Conservation (phyloP, 2,113 vertebrate species). For the Mobula hypostoma region DNA sequence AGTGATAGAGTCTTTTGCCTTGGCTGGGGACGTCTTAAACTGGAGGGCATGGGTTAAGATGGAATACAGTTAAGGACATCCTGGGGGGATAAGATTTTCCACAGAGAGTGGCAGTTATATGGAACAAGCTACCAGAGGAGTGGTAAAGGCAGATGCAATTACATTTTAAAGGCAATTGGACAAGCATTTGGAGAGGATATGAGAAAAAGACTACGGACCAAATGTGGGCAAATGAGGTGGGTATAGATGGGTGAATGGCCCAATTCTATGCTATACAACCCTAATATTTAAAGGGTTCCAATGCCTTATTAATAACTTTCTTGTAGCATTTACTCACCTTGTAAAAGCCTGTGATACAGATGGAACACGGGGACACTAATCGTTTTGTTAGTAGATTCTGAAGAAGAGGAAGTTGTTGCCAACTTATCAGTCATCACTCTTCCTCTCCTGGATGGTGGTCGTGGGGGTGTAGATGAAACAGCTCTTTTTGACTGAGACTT, state of each 20-base stretch:
- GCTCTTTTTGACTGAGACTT: slow-evolving; percentile 97
- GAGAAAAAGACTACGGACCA: too few relatives aligned
- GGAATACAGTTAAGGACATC: too few relatives aligned
- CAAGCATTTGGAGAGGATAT: too few relatives aligned
- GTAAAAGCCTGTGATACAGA: slow-evolving; percentile 88
- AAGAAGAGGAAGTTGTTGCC: slow-evolving; percentile 67
- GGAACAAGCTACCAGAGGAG: too few relatives aligned
- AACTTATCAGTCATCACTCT: slow-evolving; percentile 85
- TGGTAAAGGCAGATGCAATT: too few relatives aligned
- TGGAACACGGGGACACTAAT: slow-evolving; percentile 97
- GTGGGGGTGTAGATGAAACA: slow-evolving; percentile 79
- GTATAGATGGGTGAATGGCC: too few relatives aligned
- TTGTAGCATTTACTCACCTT: slow-evolving; percentile 51
- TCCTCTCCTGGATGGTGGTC: slow-evolving; percentile 91
- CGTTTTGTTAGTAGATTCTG: slow-evolving; percentile 82
- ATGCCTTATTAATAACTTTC: background rate
- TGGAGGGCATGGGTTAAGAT: too few relatives aligned
- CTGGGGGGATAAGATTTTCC: background rate
- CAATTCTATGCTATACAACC: too few relatives aligned
- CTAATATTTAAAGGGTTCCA: background rate
- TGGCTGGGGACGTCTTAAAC: too few relatives aligned
- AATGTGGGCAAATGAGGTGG: too few relatives aligned
- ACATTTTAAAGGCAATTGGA: too few relatives aligned
- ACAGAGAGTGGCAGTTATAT: background rate
- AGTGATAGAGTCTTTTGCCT: too few relatives aligned